Conservation (phyloP, 1,140 invertebrate genomes). For the Rhopalosiphum maidis region DNA sequence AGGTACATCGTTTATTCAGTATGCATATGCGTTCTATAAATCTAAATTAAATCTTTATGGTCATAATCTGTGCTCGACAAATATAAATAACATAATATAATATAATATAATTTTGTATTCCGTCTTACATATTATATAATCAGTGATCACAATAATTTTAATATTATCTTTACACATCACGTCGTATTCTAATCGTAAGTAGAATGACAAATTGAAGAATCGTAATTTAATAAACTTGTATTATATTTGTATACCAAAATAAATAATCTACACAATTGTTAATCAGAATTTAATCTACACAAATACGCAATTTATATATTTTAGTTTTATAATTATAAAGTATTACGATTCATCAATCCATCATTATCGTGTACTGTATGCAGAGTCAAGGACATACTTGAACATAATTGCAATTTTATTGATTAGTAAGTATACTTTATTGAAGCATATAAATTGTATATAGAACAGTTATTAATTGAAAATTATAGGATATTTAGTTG, state of each 20-base stretch:
- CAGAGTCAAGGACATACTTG: background rate
- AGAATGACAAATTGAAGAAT: background rate
- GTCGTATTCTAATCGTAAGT: background rate
- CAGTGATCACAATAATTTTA: background rate
- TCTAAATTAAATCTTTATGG: slow-evolving; percentile 17
- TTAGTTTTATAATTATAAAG: background rate
- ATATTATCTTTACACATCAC: background rate
- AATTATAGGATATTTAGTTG: background rate
- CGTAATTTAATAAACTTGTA: background rate
- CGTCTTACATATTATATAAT: background rate
- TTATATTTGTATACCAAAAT: background rate
- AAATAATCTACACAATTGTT: background rate
- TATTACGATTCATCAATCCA: background rate
- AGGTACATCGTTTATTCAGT: background rate
- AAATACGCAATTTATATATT: background rate
- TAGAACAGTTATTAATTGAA: background rate
- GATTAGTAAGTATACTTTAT: background rate
- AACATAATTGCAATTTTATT: background rate
- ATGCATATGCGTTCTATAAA: background rate
- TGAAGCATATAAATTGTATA: background rate
- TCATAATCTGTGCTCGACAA: background rate
- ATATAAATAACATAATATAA: background rate
- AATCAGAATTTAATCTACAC: background rate
- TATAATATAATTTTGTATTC: slow-evolving; percentile 4
- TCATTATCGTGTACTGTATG: background rate